Evolutionary conservation across 2,888 invertebrate species (phyloP).

Genomic region (Sarcophaga variegata): DNA sequence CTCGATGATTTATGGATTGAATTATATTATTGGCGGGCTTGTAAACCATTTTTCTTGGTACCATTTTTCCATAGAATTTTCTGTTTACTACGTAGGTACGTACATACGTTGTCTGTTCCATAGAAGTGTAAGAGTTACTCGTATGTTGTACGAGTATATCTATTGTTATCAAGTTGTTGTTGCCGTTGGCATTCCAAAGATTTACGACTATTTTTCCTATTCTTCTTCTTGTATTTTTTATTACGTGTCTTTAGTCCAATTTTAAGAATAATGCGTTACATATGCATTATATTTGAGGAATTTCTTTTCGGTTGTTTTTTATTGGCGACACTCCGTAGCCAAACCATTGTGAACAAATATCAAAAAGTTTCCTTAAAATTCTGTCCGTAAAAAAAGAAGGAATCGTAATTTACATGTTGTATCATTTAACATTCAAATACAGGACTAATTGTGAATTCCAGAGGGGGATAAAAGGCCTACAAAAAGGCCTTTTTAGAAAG

Average conservation of each 20-base stretch:
- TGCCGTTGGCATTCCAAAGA: slow-evolving; percentile 64
- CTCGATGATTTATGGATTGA: slow-evolving; percentile 71
- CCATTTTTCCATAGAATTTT: not conserved
- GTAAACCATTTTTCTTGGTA: not conserved
- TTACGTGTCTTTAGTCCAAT: slow-evolving; percentile 54
- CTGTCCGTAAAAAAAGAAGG: slow-evolving; percentile 1
- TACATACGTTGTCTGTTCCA: not conserved
- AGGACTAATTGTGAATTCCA: too few species aligned
- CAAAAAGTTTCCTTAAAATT: slow-evolving; percentile 31
- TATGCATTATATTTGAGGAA: slow-evolving; percentile 57
- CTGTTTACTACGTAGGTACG: too few species aligned
- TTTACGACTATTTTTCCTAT: slow-evolving; percentile 62
- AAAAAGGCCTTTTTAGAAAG: too few species aligned
- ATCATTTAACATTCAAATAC: not conserved
- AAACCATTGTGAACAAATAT: slow-evolving; percentile 31
- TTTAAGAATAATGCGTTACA: slow-evolving; percentile 65
- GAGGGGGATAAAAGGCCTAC: too few species aligned
- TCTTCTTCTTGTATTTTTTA: slow-evolving; percentile 12
- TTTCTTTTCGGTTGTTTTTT: slow-evolving; percentile 16
- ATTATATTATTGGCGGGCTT: slow-evolving; percentile 44
- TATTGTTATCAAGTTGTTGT: slow-evolving; percentile 56
- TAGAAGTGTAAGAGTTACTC: slow-evolving; percentile 12
- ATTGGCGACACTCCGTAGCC: not conserved
- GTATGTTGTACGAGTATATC: slow-evolving; percentile 26
- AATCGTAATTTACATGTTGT: slow-evolving; percentile 55